Evolutionary conservation across 1,140 invertebrate species (phyloP).

Genomic region (Aleiodes sp.): DNA sequence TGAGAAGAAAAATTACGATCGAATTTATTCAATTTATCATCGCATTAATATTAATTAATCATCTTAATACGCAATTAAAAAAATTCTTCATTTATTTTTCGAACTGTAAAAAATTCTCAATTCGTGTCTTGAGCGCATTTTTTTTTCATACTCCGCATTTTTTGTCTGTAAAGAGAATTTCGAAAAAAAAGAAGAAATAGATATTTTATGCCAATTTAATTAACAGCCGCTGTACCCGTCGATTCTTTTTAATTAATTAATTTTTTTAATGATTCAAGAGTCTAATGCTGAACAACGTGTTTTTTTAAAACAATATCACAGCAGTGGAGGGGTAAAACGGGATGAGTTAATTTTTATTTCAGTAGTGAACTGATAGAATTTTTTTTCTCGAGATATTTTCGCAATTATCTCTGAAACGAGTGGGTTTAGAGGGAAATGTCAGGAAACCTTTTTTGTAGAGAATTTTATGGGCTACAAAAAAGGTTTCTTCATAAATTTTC

Average conservation of each 20-base stretch:
- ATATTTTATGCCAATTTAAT: neutral
- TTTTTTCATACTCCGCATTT: conserved; percentile 14
- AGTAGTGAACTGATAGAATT: no score
- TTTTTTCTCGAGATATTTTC: no score
- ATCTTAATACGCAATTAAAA: neutral
- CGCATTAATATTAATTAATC: neutral
- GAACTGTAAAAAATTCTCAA: neutral
- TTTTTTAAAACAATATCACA: no score
- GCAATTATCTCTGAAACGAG: no score
- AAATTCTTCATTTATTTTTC: no score
- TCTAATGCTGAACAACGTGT: no score
- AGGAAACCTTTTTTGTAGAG: no score
- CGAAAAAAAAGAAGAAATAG: neutral
- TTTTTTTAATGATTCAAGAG: neutral
- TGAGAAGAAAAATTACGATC: no score
- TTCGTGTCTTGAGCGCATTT: conserved; percentile 12
- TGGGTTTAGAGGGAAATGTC: no score
- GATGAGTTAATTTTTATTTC: neutral
- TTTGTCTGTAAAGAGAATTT: conserved; percentile 7
- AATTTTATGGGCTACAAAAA: no score
- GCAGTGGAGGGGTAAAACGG: no score
- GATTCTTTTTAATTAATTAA: neutral
- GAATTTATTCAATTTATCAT: neutral
- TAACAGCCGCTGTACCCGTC: conserved; percentile 6
- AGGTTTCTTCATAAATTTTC: no score